Conservation (phyloP, 2,113 vertebrate species). For the Nycticorax nycticorax region DNA sequence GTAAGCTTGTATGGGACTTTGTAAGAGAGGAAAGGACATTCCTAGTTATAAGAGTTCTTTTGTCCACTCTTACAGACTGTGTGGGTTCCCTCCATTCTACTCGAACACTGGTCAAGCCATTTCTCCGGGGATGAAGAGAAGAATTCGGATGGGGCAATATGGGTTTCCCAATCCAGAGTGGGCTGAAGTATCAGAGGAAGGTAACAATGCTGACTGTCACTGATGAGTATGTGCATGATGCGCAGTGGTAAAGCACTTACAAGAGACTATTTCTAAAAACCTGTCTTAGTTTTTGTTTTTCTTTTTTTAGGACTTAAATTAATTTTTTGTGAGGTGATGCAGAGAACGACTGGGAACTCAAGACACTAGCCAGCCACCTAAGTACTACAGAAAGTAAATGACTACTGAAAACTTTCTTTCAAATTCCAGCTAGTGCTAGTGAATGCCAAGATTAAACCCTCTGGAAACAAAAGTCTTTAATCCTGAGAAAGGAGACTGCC, state of each 20-base stretch:
- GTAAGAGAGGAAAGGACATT: neutral
- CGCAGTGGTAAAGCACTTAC: neutral
- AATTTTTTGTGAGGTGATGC: neutral
- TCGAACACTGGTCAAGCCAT: slow-evolving; percentile 98
- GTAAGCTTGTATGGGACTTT: neutral
- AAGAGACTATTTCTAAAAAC: neutral
- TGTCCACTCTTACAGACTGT: slow-evolving; percentile 79
- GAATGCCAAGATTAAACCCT: slow-evolving; percentile 9
- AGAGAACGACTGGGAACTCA: neutral
- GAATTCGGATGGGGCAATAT: slow-evolving; percentile 97
- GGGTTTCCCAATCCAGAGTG: slow-evolving; percentile 97
- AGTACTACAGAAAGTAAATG: neutral
- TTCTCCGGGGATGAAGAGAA: slow-evolving; percentile 97
- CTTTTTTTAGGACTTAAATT: neutral
- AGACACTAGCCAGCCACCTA: neutral
- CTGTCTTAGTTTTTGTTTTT: neutral
- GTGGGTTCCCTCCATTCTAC: slow-evolving; percentile 97
- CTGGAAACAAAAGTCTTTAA: slow-evolving; percentile 15
- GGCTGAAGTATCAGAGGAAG: slow-evolving; percentile 95
- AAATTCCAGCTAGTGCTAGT: neutral
- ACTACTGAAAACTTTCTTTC: neutral
- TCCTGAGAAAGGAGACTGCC: neutral
- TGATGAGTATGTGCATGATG: neutral
- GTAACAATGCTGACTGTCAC: slow-evolving; percentile 63
- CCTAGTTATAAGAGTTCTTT: neutral